phyloP scores from a whole-genome alignment of 2,797 vertebrate species.

The Poliocrania exsul region DNA sequence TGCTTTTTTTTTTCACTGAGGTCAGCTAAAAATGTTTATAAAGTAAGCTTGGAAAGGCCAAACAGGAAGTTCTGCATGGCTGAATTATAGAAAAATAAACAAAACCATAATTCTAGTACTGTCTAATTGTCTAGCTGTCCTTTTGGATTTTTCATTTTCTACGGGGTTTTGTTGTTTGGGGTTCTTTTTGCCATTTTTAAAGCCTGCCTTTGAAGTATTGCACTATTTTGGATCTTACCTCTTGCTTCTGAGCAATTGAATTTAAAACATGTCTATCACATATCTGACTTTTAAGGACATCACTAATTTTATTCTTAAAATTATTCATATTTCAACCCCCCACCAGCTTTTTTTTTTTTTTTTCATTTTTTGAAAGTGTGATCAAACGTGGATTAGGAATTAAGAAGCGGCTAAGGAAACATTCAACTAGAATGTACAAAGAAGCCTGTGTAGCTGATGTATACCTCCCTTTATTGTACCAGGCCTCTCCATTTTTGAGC shows the following conservation, averaged over 20 bases:
- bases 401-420: neutral
- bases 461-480: neutral
- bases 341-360: neutral
- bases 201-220: neutral
- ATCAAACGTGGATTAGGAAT: neutral
- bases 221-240: neutral
- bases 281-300: neutral
- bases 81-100: neutral
- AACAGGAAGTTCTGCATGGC: neutral
- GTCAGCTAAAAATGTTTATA: neutral
- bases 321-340: neutral
- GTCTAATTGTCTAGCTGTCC: neutral
- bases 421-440: neutral
- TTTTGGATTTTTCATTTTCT: neutral
- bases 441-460: neutral
- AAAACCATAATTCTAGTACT: neutral
- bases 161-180: accelerated
- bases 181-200: neutral
- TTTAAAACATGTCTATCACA: neutral
- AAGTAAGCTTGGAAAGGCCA: neutral
- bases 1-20: neutral
- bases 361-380: neutral
- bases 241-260: neutral
- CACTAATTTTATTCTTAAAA: neutral
- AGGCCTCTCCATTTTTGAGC: neutral